Conservation (phyloP, 2,113 vertebrate genomes). For the Hippocampus comes region DNA sequence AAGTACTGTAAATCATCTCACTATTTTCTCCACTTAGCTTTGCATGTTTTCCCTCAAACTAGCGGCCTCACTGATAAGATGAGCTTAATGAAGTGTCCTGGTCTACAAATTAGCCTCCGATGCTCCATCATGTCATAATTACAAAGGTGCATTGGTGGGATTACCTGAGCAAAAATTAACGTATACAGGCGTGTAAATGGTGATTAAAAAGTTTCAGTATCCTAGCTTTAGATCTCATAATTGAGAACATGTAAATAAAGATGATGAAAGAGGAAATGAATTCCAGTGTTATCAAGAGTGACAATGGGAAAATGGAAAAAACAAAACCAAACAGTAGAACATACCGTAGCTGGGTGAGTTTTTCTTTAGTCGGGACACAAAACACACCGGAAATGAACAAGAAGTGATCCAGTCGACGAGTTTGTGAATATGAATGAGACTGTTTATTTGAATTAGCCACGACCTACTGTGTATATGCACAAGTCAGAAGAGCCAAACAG, state of each 20-base stretch:
- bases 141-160: conserved; percentile 27
- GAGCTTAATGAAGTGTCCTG: conserved; percentile 64
- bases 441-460: conserved; percentile 5
- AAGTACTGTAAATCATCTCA: no score
- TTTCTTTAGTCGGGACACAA: conserved; percentile 8
- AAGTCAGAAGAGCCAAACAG: conserved; percentile 12
- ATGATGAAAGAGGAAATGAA: conserved; percentile 3
- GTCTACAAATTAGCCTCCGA: conserved; percentile 60
- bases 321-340: background rate
- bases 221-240: background rate
- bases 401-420: background rate
- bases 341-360: background rate
- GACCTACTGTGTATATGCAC: conserved; percentile 3
- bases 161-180: conserved; percentile 20
- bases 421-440: background rate
- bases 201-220: background rate
- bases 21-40: no score
- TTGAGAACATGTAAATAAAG: background rate
- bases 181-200: background rate
- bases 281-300: background rate
- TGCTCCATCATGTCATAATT: conserved; percentile 54
- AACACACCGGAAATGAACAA: conserved; percentile 3
- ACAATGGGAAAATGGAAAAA: background rate
- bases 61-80: background rate
- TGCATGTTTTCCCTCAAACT: background rate